These are phyloP conservation scores for Cassiopea xamachana DNA, from an alignment of 30 jellyfish, hydroid and myxozoan species.

Conservation along the genomic window DNA sequence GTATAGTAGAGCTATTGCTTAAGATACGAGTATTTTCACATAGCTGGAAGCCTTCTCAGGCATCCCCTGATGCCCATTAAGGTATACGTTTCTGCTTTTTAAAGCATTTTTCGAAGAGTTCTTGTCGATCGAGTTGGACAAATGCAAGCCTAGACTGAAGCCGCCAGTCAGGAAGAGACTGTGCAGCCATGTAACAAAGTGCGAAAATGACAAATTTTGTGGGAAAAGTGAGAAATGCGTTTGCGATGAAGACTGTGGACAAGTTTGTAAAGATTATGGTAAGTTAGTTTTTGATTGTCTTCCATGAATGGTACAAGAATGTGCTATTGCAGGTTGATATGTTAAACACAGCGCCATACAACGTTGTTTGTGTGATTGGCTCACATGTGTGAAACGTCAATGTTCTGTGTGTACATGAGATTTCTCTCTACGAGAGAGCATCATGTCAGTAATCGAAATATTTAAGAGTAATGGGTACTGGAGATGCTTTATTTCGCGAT, in stretches of 20 bases:
- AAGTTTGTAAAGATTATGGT: conserved; percentile 79
- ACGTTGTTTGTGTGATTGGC: conserved; percentile 35
- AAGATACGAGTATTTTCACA: neutral
- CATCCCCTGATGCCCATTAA: neutral
- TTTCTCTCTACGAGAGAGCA: too few species aligned
- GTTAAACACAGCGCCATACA: conserved; percentile 40
- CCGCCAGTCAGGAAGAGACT: conserved; percentile 80
- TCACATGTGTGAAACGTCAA: conserved; percentile 5
- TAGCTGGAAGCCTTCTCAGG: neutral
- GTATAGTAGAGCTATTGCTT: too few species aligned
- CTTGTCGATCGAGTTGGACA: conserved; percentile 74
- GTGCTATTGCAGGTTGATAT: conserved; percentile 52
- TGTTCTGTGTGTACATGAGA: neutral
- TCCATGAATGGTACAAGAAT: conserved; percentile 48
- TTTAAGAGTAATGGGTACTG: too few species aligned
- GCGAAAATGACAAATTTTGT: conserved; percentile 96
- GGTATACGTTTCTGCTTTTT: neutral
- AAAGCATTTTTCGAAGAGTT: conserved; percentile 67
- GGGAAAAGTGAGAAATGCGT: conserved; percentile 75
- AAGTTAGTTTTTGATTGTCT: conserved; percentile 39
- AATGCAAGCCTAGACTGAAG: conserved; percentile 79
- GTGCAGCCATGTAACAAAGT: conserved; percentile 64
- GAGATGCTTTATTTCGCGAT: too few species aligned
- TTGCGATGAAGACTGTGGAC: conserved; percentile 92
- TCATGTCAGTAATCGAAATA: too few species aligned